Percentiles rank a stretch among this genome's conserved stretches.
phyloP scores from a whole-genome alignment of 2,888 invertebrate genomes.

The Netelia virgata region DNA sequence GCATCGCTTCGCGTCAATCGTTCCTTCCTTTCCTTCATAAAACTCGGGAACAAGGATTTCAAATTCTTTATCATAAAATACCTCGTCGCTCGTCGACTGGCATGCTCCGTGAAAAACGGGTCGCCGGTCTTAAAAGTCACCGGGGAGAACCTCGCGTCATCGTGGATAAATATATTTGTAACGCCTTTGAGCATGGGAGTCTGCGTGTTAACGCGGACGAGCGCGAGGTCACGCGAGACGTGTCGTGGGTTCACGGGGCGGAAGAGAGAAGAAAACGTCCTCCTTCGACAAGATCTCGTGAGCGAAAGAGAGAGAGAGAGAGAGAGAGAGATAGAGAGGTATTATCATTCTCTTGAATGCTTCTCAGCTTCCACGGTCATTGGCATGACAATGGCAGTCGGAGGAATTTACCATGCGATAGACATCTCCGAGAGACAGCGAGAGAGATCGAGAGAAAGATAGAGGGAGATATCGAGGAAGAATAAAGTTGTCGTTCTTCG shows the following conservation, averaged over 20 bases:
- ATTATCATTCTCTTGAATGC: constrained; percentile 14
- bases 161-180: constrained; percentile 55
- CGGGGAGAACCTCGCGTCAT: constrained; percentile 20
- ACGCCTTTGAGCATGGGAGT: constrained; percentile 15
- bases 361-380: constrained; percentile 41
- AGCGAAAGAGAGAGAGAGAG: too few relatives aligned
- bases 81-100: not conserved
- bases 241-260: constrained; percentile 41
- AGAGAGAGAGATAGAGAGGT: constrained; percentile 8
- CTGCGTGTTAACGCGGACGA: not conserved
- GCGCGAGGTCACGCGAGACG: constrained; percentile 35
- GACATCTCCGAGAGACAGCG: too few relatives aligned
- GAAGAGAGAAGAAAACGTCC: constrained; percentile 23
- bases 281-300: not conserved
- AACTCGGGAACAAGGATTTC: not conserved
- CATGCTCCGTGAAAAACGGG: not conserved
- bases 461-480: not conserved
- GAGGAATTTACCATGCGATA: constrained; percentile 46
- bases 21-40: not conserved
- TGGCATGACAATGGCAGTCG: constrained; percentile 60
- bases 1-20: not conserved
- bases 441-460: too few relatives aligned
- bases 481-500: not conserved
- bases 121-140: constrained; percentile 1
- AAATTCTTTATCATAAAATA: constrained; percentile 12